Evolutionary conservation across 2,113 vertebrate genomes (phyloP), one percentile per base, ranked within the genome.

Genomic region (Serinus canaria): DNA sequence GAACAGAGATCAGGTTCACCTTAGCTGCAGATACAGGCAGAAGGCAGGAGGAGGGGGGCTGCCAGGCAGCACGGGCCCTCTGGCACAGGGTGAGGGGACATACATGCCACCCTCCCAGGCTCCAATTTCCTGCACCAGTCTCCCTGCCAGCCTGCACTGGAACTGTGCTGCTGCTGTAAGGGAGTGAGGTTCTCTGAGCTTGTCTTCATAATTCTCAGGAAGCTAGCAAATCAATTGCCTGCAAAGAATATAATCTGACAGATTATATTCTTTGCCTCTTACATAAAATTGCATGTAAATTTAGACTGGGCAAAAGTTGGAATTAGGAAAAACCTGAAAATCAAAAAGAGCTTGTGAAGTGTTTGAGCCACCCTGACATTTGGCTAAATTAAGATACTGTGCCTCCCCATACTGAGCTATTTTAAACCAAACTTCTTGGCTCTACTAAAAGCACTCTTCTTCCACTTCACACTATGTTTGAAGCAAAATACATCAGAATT

Each of bases 241-340:
- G 23, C 25, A 80, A 41, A 53, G 67, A 87, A 66, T 17, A 87
- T 69, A 58, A 69, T 52, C 37, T 69, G 67, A 63, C 33, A 66
- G 41, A 33, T 73, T 58, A 39, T 50, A 66, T 41, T 69, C 31
- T 64, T 82, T 18, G 21, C 8, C 10, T 91, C 41, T 60, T 43
- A 46, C 68, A 76, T 69, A 76, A 82, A 87, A 81, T 13, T 21
- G 8, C 23, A 49, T 58, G 46, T 79, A 79, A 84, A 73, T 87
- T 68, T 87, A 79, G 74, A 67, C 49, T 46, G 41, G n/a, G 53
- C 24, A 78, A 62, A 58, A 78, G 6, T 14, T 76, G 81, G 81
- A 95, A 97, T 91, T 79, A 79, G 20, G 53, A 89, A 92, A 89
- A 87, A 89, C 66, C 62, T 94, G 91, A 91, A 96, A 84, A 92